Conservation (phyloP, 1,140 invertebrate species). For the Drosophila virilis region DNA sequence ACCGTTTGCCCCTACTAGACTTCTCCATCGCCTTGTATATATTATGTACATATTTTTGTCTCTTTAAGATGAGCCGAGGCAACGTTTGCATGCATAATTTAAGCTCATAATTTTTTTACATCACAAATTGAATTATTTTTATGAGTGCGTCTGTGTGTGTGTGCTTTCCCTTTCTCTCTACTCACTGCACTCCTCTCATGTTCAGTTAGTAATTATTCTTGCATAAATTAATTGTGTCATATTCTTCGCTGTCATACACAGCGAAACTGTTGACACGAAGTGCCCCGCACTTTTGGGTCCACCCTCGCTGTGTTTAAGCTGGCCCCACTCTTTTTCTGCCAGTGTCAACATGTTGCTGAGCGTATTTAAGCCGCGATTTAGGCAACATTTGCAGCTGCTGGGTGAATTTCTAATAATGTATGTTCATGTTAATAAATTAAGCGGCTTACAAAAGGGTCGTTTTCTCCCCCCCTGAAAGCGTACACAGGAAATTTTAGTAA, state of each 20-base stretch:
- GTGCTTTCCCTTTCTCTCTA: background rate
- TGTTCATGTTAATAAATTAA: slow-evolving; percentile 50
- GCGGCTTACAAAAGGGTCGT: slow-evolving; percentile 29
- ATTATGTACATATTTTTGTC: slow-evolving; percentile 43
- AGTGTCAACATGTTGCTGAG: slow-evolving; percentile 43
- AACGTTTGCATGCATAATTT: slow-evolving; percentile 54
- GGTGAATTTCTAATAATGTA: slow-evolving; percentile 33
- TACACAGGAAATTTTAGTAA: slow-evolving; percentile 28
- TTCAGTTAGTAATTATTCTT: slow-evolving; percentile 51
- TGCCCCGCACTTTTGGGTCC: background rate
- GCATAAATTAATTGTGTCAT: slow-evolving; percentile 54
- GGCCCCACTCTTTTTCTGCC: slow-evolving; percentile 24
- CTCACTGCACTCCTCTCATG: background rate
- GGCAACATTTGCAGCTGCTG: slow-evolving; percentile 29
- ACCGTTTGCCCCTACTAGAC: background rate
- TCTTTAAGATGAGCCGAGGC: slow-evolving; percentile 43
- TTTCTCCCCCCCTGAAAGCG: background rate
- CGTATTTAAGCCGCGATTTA: slow-evolving; percentile 37
- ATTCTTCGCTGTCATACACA: slow-evolving; percentile 21
- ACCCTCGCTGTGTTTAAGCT: background rate
- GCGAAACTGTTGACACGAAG: slow-evolving; percentile 41
- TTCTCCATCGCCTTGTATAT: slow-evolving; percentile 7
- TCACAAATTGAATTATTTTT: slow-evolving; percentile 51
- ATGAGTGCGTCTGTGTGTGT: background rate
- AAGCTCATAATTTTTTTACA: slow-evolving; percentile 42